Base-by-base conservation (phyloP, 2,888 invertebrate genomes). In the Seira sanloemensis region DNA sequence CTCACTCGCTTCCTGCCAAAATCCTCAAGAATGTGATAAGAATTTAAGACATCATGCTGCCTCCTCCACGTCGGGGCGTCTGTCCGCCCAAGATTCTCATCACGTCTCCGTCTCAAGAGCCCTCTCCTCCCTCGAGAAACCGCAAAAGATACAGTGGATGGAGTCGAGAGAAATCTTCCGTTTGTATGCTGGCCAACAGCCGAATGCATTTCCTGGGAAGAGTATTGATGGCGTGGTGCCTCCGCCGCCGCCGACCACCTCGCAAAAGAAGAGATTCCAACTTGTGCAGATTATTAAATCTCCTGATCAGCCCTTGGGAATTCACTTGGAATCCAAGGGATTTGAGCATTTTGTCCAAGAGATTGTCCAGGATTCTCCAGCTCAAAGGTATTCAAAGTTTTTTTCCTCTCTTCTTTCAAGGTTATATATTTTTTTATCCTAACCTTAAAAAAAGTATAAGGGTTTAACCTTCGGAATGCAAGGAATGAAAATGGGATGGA, bases 91-190 rank as follows among this genome's bases (percentile, higher is more conserved):
- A 19, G 78, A 72, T 37, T 25, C 27, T 54, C 69, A 78, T 19
- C 78, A 78, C 78, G 46, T 75, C 65, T 58, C 50, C 4, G 58
- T 58, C 73, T 72, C 76, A 67, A 76, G 62, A 65, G 18, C 25
- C 54, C 27, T 71, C 79, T 9, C 65, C 24, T 62, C 54, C 37
- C 19, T 58, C 16, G 58, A 21, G 21, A 37, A 16, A 23, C 23
- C 65, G 16, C n/a, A 16, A 2, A 79, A 68, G 50, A 86, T 88
- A 75, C 88, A 87, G 80, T 88, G 86, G 65, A 86, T 88, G 87
- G 89, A 89, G 62, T 88, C 88, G 69, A 68, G 86, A 23, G 89
- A 89, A 58, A 89, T 89, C 21, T 89, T 89, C 73, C 77, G 89
- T 12, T 73, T 89, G 37, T 89, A 88, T 73, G 71, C 74, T 58